Evolutionary conservation across 2,888 invertebrate genomes (phyloP).

Genomic region (Azorinus chamasolen): DNA sequence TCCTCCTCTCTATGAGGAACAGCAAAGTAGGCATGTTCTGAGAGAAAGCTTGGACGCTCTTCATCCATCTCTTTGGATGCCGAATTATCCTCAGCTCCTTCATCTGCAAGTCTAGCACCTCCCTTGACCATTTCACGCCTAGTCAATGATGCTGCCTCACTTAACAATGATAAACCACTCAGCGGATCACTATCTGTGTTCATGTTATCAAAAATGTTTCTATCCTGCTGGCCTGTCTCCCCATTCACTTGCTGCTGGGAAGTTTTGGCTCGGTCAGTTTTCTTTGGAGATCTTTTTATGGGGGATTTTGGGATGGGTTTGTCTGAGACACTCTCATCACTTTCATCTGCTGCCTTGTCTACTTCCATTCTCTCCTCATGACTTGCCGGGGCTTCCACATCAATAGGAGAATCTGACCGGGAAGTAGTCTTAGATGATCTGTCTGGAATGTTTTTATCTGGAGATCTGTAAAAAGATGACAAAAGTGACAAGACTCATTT

Average conservation of each 20-base stretch:
- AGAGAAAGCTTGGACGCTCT: conserved; percentile 71
- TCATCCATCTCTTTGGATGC: conserved; percentile 56
- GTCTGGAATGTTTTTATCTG: too few species aligned
- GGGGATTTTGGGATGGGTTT: conserved; percentile 20
- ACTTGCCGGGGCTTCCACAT: conserved; percentile 43
- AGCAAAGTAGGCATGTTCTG: conserved; percentile 84
- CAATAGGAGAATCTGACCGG: conserved; percentile 30
- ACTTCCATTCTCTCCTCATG: conserved; percentile 40
- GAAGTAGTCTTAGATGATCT: background rate
- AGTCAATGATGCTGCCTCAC: conserved; percentile 62
- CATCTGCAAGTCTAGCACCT: background rate
- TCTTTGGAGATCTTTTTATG: conserved; percentile 27
- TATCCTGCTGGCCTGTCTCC: conserved; percentile 13
- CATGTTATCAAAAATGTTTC: conserved; percentile 59
- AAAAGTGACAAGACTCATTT: too few species aligned
- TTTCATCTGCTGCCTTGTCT: conserved; percentile 29
- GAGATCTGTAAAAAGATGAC: background rate
- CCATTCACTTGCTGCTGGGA: conserved; percentile 7
- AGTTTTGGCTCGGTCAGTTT: conserved; percentile 25
- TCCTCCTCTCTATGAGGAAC: conserved; percentile 69
- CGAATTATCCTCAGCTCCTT: conserved; percentile 47
- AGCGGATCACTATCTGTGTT: conserved; percentile 28
- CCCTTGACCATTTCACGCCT: conserved; percentile 45
- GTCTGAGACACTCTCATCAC: conserved; percentile 10
- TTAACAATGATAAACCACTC: conserved; percentile 60